These are phyloP conservation scores for Idaea straminata DNA, from an alignment of 2,888 invertebrate genomes.

Conservation along the genomic window DNA sequence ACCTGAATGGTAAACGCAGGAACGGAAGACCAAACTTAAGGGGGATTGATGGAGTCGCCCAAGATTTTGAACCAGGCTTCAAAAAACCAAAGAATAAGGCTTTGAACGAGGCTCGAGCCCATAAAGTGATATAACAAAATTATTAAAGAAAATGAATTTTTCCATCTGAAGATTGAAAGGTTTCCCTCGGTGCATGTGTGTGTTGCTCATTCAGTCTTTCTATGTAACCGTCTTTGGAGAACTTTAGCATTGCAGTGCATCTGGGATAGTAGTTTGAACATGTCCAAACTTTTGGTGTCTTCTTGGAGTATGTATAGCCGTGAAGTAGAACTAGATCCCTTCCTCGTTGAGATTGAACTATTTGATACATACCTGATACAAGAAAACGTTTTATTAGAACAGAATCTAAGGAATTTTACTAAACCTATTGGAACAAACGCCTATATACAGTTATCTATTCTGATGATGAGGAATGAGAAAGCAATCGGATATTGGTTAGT, in stretches of 20 bases:
- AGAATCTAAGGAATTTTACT: no score
- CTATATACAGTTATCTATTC: no score
- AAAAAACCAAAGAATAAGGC: no score
- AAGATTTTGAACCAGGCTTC: no score
- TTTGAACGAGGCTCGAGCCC: no score
- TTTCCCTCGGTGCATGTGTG: slow-evolving; percentile 24
- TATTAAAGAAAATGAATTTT: neutral
- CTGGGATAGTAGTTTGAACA: slow-evolving; percentile 22
- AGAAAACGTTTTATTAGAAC: neutral
- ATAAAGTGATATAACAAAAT: neutral
- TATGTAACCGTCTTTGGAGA: slow-evolving; percentile 20
- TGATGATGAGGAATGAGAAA: no score
- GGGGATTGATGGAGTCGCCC: no score
- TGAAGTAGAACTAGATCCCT: slow-evolving; percentile 38
- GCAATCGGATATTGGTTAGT: no score
- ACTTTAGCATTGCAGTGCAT: slow-evolving; percentile 33
- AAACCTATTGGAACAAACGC: no score
- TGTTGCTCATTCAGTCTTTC: slow-evolving; percentile 16
- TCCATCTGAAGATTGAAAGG: slow-evolving; percentile 4
- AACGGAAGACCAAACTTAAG: no score
- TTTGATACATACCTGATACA: slow-evolving; percentile 16
- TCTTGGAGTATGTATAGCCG: slow-evolving; percentile 40
- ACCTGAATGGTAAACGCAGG: no score
- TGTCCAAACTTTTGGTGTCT: slow-evolving; percentile 29
- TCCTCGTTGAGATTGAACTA: slow-evolving; percentile 40